Conservation (phyloP, 2,113 vertebrate species). For the Ursus arctos region DNA sequence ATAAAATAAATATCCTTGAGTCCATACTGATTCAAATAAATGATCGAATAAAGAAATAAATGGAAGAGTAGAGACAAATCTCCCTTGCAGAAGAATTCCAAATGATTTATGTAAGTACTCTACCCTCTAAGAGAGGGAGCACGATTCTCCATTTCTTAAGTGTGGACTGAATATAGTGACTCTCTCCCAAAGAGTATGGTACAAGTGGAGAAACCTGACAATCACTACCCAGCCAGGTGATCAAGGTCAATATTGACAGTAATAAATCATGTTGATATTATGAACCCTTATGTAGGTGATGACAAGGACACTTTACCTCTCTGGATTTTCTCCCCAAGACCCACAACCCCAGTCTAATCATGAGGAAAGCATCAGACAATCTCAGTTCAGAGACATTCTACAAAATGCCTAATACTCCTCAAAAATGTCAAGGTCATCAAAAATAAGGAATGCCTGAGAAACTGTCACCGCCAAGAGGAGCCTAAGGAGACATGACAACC, state of each 20-base stretch:
- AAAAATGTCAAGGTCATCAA: not conserved
- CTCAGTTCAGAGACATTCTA: not conserved
- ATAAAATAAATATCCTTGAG: not conserved
- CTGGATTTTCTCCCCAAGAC: not conserved
- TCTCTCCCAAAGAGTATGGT: too few relatives aligned
- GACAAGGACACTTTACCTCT: not conserved
- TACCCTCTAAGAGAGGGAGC: not conserved
- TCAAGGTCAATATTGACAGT: not conserved
- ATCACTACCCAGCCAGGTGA: not conserved
- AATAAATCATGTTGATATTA: not conserved
- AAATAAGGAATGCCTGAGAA: slow-evolving; percentile 18
- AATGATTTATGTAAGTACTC: not conserved
- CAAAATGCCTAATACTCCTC: not conserved
- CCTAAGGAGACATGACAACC: not conserved
- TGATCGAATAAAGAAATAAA: not conserved
- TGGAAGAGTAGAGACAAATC: not conserved
- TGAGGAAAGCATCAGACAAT: not conserved
- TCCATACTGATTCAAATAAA: not conserved
- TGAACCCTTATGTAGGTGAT: not conserved
- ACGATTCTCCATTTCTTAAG: not conserved
- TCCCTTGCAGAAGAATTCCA: not conserved
- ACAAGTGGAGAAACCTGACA: not conserved
- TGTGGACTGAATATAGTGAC: not conserved
- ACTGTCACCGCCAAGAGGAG: not conserved
- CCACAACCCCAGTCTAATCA: not conserved